These are phyloP conservation scores for Ammospiza nelsoni DNA, from an alignment of 2,113 vertebrate genomes.

Conservation along the genomic window DNA sequence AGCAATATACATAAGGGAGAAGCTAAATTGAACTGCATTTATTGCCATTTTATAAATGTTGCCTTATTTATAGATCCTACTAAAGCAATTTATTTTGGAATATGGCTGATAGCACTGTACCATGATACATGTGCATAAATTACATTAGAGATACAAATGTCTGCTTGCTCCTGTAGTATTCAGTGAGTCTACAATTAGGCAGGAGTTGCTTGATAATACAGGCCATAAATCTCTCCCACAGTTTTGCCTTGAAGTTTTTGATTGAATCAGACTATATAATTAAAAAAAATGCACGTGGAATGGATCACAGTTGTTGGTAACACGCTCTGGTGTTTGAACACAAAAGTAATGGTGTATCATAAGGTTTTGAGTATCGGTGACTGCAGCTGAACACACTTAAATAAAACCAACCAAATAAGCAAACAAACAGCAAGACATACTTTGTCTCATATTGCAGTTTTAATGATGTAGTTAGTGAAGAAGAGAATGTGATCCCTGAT, in stretches of 20 bases:
- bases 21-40: not conserved
- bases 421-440: not conserved
- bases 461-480: conserved; percentile 6
- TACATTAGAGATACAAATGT: not conserved
- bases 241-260: not conserved
- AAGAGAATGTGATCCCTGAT: not conserved
- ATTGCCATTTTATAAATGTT: not conserved
- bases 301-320: not conserved
- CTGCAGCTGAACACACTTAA: conserved; percentile 19
- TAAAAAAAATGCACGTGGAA: not conserved
- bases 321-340: not conserved
- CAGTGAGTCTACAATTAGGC: not conserved
- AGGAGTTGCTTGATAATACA: not conserved
- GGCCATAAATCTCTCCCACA: not conserved
- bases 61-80: not conserved
- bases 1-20: not conserved
- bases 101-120: not conserved
- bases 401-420: not conserved
- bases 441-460: not conserved
- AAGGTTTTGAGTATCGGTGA: not conserved
- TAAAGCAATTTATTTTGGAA: not conserved
- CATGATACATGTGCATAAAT: not conserved
- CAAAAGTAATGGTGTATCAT: not conserved
- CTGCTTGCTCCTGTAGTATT: not conserved
- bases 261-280: not conserved